Evolutionary conservation across 2,113 vertebrate species (phyloP), one percentile per base, ranked within the genome.

Genomic region (Zeus faber): DNA sequence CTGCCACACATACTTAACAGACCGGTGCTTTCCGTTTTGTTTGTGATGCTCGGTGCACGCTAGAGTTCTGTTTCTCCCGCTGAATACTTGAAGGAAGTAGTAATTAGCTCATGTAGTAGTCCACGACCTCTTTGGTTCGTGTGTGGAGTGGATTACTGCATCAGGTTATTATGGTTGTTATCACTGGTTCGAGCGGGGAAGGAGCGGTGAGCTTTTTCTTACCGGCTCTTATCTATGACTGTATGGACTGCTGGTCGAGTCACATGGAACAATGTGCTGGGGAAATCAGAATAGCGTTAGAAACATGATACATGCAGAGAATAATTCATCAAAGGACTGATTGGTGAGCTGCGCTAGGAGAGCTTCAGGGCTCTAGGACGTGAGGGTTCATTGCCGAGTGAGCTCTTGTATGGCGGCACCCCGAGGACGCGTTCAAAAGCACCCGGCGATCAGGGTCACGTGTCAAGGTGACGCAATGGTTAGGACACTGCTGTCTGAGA

Each of bases 221-320:
- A 47, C 49, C 27, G 45, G 25, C n/a, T 24, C 1, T 21, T 64
- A 26, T 63, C 66, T 40, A 51, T 65, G 63, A 54, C 58, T 67
- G 35, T 1, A 4, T 29, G 21, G 17, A 49, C 33, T 61, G 46
- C 44, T 3, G 25, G 45, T 51, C 41, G 26, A 62, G 50, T 61
- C 53, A 67, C 67, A 59, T 59, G 20, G 55, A 80, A 72, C 60
- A 73, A 67, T 58, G 16, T 45, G 18, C 14, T 23, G 58, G n/a
- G 46, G 46, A 76, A 76, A 75, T 72, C 45, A 60, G 54, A 21
- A 56, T 14, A 35, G 40, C 13, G n/a, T n/a, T 5, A 33, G 48
- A 62, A 66, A 76, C 60, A 14, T 27, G 63, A 80, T 43, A 60
- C 26, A 11, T 10, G 6, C 27, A 43, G 4, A 52, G 52, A 69